Base-by-base conservation (phyloP, 2,113 vertebrate genomes). In the Chiloscyllium plagiosum region DNA sequence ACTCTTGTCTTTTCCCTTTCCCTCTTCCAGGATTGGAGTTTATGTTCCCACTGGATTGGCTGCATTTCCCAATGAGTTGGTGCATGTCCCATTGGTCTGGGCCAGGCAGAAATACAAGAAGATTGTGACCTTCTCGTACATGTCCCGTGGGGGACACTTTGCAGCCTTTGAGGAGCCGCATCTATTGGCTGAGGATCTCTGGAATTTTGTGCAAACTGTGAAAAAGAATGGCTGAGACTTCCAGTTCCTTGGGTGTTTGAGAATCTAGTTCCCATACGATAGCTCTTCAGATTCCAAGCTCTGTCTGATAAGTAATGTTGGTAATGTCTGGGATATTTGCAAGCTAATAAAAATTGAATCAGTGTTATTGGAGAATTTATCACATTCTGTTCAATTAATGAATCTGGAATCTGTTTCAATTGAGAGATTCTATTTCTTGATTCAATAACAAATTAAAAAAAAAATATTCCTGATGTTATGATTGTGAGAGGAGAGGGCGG, bases 151-250 rank as follows among this genome's bases (percentile, higher is more conserved):
- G 5, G 97, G 98, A 47, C 98, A 98, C 96, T 98, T 98, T 0
- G 97, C 97, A 2, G 98, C 97, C 96, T 97, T 98, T 0, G 98
- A 98, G 96, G 97, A 98, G 96, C 98, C 98, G 0, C 95, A 97
- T 95, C 96, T 98, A 89, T 97, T 98, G 4, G 97, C 97, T 85
- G 96, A 96, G 96, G 98, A 98, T 96, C 97, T 98, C 96, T 56
- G 96, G 69, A 97, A 98, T 0, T 98, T 98, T 69, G 96, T 98
- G 95, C 96, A 92, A 26, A 96, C 96, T 96, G 96, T 97, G 72
- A 97, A 98, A 76, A 96, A 69, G 72, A 33, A 13, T 0, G 24
- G 10, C 68, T 95, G 94, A 95, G 69, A 29, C 33, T 37, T 33
- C 24, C 87, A 7, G 52, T 17, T 56, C 10, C n/a, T 22, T 17